A percentile compares a stretch with the other conserved stretches of the same genome.
phyloP scores from a whole-genome alignment of 2,888 invertebrate genomes.

The Chydorus sphaericus region DNA sequence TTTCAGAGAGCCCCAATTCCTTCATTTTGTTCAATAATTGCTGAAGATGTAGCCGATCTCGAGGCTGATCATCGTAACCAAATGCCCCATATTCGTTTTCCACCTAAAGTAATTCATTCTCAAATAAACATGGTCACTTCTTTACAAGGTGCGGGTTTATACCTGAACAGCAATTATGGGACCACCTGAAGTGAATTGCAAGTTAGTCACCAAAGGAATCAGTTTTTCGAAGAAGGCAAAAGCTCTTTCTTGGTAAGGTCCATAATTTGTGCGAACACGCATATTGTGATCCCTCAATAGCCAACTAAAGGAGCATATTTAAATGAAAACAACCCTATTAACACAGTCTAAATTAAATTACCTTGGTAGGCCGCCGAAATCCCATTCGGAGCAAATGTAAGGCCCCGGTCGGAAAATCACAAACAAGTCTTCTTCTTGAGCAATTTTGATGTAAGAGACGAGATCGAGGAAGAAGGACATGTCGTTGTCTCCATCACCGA shows the following conservation, averaged over 20 bases:
- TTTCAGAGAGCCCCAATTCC: conserved; percentile 31
- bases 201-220: conserved; percentile 29
- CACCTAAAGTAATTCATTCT: conserved; percentile 24
- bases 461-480: conserved; percentile 26
- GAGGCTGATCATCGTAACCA: conserved; percentile 25
- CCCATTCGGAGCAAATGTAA: conserved; percentile 42
- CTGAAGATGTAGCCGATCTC: conserved; percentile 32
- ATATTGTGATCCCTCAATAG: conserved; percentile 36
- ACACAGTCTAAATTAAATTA: conserved; percentile 15
- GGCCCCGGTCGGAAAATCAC: conserved; percentile 39
- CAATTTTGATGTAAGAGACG: conserved; percentile 30
- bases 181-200: conserved; percentile 31
- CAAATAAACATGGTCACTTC: not conserved
- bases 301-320: conserved; percentile 29
- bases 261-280: conserved; percentile 33
- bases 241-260: conserved; percentile 29
- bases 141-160: conserved; percentile 5
- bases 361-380: conserved; percentile 31
- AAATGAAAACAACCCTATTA: not conserved
- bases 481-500: conserved; percentile 26
- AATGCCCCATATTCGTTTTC: conserved; percentile 39
- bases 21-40: conserved; percentile 23
- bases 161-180: conserved; percentile 36
- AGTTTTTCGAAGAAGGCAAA: conserved; percentile 30
- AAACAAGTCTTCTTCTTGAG: conserved; percentile 34